phyloP scores from a whole-genome alignment of 2,113 vertebrate species.

The Pimephales promelas region DNA sequence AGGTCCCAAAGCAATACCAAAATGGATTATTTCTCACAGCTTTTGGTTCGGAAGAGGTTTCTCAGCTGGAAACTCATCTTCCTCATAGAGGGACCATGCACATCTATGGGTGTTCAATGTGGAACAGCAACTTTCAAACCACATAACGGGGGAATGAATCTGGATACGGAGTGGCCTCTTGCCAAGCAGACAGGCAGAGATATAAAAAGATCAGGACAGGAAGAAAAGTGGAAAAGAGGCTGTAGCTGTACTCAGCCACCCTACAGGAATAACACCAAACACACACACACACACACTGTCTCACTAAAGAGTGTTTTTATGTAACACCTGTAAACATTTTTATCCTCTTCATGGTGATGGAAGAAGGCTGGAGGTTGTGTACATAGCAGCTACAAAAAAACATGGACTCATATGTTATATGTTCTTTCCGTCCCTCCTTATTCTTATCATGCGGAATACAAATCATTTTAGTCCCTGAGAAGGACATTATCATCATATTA shows the following conservation, averaged over 20 bases:
- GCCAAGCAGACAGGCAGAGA: conserved; percentile 45
- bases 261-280: conserved; percentile 30
- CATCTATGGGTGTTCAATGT: not conserved
- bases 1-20: conserved; percentile 36
- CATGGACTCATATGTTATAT: not conserved
- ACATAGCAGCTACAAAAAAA: not conserved
- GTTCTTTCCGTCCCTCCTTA: not conserved
- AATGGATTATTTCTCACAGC: conserved; percentile 28
- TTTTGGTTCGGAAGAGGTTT: not conserved
- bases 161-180: conserved; percentile 26
- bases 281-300: not conserved
- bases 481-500: not conserved
- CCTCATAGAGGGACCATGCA: conserved; percentile 6
- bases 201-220: conserved; percentile 53
- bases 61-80: conserved; percentile 30
- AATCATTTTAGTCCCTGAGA: not conserved
- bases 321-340: conserved; percentile 45
- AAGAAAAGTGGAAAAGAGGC: conserved; percentile 33
- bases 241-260: conserved; percentile 25
- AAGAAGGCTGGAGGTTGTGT: conserved; percentile 15
- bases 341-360: conserved; percentile 19
- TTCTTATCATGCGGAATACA: not conserved
- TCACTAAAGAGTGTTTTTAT: conserved; percentile 51
- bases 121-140: not conserved
- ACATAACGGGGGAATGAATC: conserved; percentile 1